Conservation (phyloP, 2,113 vertebrate genomes). For the Urocolius indicus region DNA sequence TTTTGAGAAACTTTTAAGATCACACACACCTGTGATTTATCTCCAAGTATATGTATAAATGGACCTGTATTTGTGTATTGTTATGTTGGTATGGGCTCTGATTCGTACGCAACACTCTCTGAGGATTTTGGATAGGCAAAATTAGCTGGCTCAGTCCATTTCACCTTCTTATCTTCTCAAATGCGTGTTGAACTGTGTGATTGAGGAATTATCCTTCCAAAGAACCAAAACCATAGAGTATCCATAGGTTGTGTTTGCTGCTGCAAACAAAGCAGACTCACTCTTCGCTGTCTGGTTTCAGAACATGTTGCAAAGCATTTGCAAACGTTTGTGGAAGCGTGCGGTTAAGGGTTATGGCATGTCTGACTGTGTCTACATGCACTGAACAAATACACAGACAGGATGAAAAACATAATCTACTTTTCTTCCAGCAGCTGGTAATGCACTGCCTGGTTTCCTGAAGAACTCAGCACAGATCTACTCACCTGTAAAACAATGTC, state of each 20-base stretch:
- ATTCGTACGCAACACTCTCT: background rate
- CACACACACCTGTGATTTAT: rapidly evolving
- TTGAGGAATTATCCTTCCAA: background rate
- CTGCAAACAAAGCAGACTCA: background rate
- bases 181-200: rapidly evolving
- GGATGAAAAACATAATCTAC: background rate
- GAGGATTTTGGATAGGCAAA: background rate
- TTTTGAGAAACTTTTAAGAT: background rate
- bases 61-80: background rate
- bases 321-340: background rate
- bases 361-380: rapidly evolving
- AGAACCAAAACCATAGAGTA: background rate
- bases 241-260: background rate
- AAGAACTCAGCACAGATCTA: slow-evolving; percentile 17
- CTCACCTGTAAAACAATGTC: slow-evolving; percentile 78
- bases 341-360: background rate
- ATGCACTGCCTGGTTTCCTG: background rate
- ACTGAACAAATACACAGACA: rapidly evolving
- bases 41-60: background rate
- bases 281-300: background rate
- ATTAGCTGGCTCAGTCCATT: background rate
- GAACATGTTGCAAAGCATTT: background rate
- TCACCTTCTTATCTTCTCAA: background rate
- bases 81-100: background rate
- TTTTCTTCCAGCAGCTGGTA: slow-evolving; percentile 43